Conservation (phyloP, 1,140 invertebrate species). For the Arctopsyche grandis region DNA sequence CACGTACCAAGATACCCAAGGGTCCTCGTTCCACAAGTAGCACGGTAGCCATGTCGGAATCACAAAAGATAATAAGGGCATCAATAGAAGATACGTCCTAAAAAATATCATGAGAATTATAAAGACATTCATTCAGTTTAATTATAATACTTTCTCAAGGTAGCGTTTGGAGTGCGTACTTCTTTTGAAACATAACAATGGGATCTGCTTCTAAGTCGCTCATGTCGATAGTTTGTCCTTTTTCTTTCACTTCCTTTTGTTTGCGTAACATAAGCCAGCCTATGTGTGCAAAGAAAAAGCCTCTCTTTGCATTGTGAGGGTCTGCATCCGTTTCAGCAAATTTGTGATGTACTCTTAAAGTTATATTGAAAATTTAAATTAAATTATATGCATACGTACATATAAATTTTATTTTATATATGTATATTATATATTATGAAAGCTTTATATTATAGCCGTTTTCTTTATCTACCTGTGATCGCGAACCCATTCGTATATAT, state of each 20-base stretch:
- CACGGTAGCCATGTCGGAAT: slow-evolving; percentile 76
- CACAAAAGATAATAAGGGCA: slow-evolving; percentile 75
- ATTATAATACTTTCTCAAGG: slow-evolving; percentile 75
- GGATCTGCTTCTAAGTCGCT: slow-evolving; percentile 77
- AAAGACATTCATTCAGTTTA: too few relatives aligned
- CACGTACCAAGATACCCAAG: slow-evolving; percentile 48
- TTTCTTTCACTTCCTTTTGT: slow-evolving; percentile 71
- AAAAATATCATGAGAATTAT: too few relatives aligned
- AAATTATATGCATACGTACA: too few relatives aligned
- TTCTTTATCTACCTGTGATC: slow-evolving; percentile 66
- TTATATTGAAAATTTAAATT: slow-evolving; percentile 45
- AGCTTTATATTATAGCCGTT: not conserved
- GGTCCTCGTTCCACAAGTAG: slow-evolving; percentile 41
- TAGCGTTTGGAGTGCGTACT: slow-evolving; percentile 66
- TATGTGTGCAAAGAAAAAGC: slow-evolving; percentile 74
- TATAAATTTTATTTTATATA: too few relatives aligned
- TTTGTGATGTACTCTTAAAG: slow-evolving; percentile 75
- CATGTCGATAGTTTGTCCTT: slow-evolving; percentile 76
- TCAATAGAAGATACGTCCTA: slow-evolving; percentile 71
- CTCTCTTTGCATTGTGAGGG: slow-evolving; percentile 73
- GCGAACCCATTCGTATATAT: slow-evolving; percentile 67
- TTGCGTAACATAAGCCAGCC: slow-evolving; percentile 72
- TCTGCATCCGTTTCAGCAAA: slow-evolving; percentile 75
- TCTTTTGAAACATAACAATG: slow-evolving; percentile 77
- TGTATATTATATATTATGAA: not conserved